phyloP scores from a whole-genome alignment of 2,888 invertebrate species.

The Leptinotarsa rubiginosa region DNA sequence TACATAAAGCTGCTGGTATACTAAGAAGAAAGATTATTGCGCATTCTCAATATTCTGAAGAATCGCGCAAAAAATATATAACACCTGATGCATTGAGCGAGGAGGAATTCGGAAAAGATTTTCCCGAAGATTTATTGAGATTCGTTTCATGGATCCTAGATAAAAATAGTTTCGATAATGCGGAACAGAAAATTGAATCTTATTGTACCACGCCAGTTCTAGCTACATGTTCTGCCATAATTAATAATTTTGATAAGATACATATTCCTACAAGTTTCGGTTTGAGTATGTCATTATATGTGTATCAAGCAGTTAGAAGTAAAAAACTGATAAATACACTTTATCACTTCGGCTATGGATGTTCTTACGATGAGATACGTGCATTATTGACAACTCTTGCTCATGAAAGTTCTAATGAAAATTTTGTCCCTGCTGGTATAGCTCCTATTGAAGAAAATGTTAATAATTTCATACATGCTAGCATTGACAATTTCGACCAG shows the following conservation, averaged over 20 bases:
- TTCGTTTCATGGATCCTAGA: slow-evolving; percentile 17
- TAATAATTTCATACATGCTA: slow-evolving; percentile 29
- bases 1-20: slow-evolving; percentile 22
- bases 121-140: slow-evolving; percentile 15
- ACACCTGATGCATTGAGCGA: slow-evolving; percentile 10
- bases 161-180: slow-evolving; percentile 10
- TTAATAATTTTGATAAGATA: slow-evolving; percentile 16
- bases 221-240: slow-evolving; percentile 14
- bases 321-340: slow-evolving; percentile 8
- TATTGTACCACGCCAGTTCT: slow-evolving; percentile 10
- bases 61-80: slow-evolving; percentile 8
- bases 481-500: slow-evolving; percentile 28
- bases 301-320: slow-evolving; percentile 14
- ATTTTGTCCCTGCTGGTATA: slow-evolving; percentile 17
- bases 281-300: slow-evolving; percentile 21
- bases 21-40: not conserved
- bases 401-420: slow-evolving; percentile 8
- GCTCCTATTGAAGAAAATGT: slow-evolving; percentile 11
- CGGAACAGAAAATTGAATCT: slow-evolving; percentile 6
- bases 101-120: slow-evolving; percentile 9
- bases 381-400: slow-evolving; percentile 10
- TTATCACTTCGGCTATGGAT: slow-evolving; percentile 5
- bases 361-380: slow-evolving; percentile 5
- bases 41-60: slow-evolving; percentile 7
- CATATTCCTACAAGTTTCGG: slow-evolving; percentile 17